Percentiles rank a stretch among this genome's conserved stretches.
Conservation (phyloP, 2,888 invertebrate species). For the Branchellion lobata region DNA sequence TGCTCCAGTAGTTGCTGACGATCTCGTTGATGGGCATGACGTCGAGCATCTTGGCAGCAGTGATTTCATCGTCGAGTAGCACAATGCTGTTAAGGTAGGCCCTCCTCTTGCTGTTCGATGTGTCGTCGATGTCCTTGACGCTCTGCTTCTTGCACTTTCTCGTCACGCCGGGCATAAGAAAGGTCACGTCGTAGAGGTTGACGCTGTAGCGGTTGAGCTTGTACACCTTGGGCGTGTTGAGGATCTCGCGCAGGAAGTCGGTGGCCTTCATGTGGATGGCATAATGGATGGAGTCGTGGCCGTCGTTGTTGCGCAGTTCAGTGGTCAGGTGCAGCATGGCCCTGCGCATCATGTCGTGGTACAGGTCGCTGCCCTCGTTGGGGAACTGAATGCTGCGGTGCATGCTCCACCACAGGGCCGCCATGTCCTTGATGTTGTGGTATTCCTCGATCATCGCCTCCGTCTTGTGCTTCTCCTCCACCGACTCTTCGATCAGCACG, state of each 20-base stretch:
- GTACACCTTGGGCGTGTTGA: conserved; percentile 56
- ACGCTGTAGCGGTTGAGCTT: conserved; percentile 48
- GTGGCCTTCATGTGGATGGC: conserved; percentile 55
- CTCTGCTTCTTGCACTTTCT: background rate
- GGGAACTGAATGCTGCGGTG: conserved; percentile 53
- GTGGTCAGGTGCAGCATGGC: conserved; percentile 54
- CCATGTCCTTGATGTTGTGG: conserved; percentile 38
- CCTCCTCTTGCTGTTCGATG: background rate
- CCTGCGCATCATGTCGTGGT: conserved; percentile 50
- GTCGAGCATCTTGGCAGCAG: conserved; percentile 56
- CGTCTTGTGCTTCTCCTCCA: conserved; percentile 49
- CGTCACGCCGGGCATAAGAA: conserved; percentile 49
- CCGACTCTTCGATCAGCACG: conserved; percentile 53
- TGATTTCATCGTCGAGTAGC: conserved; percentile 52
- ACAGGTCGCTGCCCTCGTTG: conserved; percentile 53
- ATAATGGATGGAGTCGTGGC: conserved; percentile 55
- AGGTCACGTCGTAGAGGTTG: conserved; percentile 56
- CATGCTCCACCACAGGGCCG: conserved; percentile 57
- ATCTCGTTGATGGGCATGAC: conserved; percentile 56
- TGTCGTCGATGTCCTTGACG: conserved; percentile 7
- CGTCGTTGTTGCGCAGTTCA: conserved; percentile 54
- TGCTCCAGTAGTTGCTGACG: conserved; percentile 55
- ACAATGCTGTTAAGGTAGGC: conserved; percentile 58
- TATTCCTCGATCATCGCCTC: conserved; percentile 51
- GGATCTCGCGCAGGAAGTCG: conserved; percentile 54